Evolutionary conservation across 1,140 invertebrate genomes (phyloP).

Genomic region (Leptinotarsa undecemlineata): DNA sequence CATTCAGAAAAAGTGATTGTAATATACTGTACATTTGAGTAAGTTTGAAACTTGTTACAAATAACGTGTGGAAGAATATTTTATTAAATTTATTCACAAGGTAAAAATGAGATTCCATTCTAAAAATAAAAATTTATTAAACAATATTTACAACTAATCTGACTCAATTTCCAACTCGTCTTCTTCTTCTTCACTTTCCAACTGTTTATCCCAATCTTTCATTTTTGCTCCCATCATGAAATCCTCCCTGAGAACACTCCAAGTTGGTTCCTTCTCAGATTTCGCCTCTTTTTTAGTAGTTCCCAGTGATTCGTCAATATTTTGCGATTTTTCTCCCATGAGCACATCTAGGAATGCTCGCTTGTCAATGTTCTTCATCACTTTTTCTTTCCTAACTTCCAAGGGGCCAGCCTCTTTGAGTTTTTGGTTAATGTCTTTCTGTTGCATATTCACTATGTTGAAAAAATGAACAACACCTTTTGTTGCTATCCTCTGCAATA

Average conservation of each 20-base stretch:
- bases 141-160: slow-evolving; percentile 33
- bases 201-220: slow-evolving; percentile 88
- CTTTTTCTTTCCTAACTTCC: slow-evolving; percentile 80
- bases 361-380: slow-evolving; percentile 80
- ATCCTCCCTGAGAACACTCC: slow-evolving; percentile 71
- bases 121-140: slow-evolving; percentile 1
- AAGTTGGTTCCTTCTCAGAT: slow-evolving; percentile 54
- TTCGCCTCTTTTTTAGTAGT: slow-evolving; percentile 56
- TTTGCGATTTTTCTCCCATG: slow-evolving; percentile 71
- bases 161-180: slow-evolving; percentile 37
- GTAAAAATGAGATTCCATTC: neutral
- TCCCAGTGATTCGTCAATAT: slow-evolving; percentile 56
- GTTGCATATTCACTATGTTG: slow-evolving; percentile 86
- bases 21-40: no score
- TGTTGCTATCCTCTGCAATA: slow-evolving; percentile 81
- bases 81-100: no score
- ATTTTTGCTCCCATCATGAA: slow-evolving; percentile 87
- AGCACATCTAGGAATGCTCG: slow-evolving; percentile 80
- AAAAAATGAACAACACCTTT: slow-evolving; percentile 91
- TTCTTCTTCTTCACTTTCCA: slow-evolving; percentile 54
- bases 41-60: no score
- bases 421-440: slow-evolving; percentile 75
- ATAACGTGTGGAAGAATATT: no score
- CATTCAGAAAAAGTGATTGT: no score
- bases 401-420: slow-evolving; percentile 74